phyloP scores from a whole-genome alignment of 2,113 vertebrate species.

The Xenotilapia flavipinnis region DNA sequence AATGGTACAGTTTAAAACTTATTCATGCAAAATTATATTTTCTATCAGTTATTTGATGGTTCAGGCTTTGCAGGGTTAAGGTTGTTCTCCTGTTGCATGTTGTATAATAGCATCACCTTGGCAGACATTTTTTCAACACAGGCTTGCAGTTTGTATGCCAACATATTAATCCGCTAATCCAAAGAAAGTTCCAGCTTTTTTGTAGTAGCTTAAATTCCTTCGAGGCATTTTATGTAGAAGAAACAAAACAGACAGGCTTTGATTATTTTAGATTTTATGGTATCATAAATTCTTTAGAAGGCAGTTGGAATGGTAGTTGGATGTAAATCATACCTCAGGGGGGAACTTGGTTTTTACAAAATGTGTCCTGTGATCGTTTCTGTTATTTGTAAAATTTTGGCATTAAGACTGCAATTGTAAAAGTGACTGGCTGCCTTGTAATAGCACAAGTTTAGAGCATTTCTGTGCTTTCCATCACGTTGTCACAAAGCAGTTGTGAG shows the following conservation, averaged over 20 bases:
- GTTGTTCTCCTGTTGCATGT: not conserved
- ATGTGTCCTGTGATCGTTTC: not conserved
- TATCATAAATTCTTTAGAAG: not conserved
- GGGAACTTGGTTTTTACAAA: not conserved
- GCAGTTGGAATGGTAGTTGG: not conserved
- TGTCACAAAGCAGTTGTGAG: not conserved
- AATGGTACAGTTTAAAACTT: not conserved
- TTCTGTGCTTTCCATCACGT: not conserved
- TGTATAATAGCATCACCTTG: not conserved
- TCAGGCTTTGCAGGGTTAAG: not conserved
- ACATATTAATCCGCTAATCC: not conserved
- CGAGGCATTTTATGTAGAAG: not conserved
- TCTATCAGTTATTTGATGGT: not conserved
- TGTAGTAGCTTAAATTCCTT: not conserved
- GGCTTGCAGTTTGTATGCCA: not conserved
- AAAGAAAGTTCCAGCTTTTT: not conserved
- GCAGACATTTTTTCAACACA: not conserved
- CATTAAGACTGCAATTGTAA: not conserved
- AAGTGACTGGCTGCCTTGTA: not conserved
- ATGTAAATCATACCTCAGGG: not conserved
- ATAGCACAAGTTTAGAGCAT: not conserved
- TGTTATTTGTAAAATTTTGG: not conserved
- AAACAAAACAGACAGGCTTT: not conserved
- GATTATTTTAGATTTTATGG: not conserved
- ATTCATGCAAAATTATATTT: not conserved